phyloP scores from a whole-genome alignment of 2,113 vertebrate species.

The Phocoena phocoena region DNA sequence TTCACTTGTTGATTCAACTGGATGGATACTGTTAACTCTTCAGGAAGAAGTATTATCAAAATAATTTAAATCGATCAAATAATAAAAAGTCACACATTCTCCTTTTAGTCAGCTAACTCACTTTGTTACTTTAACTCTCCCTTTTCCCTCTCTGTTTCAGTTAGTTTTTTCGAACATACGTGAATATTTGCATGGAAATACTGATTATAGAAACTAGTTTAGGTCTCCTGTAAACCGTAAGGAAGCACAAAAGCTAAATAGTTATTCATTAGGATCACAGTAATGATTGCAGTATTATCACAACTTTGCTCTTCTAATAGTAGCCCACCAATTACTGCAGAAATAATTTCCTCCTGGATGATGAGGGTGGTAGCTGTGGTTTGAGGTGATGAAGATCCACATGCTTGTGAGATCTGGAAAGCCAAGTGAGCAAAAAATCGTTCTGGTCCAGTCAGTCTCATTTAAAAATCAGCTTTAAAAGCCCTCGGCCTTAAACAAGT shows the following conservation, averaged over 20 bases:
- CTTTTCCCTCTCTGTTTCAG: neutral
- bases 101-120: neutral
- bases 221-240: neutral
- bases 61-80: neutral
- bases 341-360: fast-evolving
- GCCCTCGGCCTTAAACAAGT: constrained; percentile 73
- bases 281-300: neutral
- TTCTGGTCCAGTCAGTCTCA: neutral
- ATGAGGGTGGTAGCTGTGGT: neutral
- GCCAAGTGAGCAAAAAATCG: neutral
- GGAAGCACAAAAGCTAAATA: neutral
- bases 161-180: neutral
- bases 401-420: neutral
- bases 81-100: neutral
- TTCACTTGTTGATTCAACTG: neutral
- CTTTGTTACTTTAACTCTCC: neutral
- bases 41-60: neutral
- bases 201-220: neutral
- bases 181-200: neutral
- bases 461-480: constrained; percentile 60
- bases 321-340: neutral
- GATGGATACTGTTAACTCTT: neutral
- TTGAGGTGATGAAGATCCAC: neutral
- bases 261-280: neutral
- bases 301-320: too few species aligned